phyloP scores from a whole-genome alignment of 2,888 invertebrate species.

The Polymixis lichenea region DNA sequence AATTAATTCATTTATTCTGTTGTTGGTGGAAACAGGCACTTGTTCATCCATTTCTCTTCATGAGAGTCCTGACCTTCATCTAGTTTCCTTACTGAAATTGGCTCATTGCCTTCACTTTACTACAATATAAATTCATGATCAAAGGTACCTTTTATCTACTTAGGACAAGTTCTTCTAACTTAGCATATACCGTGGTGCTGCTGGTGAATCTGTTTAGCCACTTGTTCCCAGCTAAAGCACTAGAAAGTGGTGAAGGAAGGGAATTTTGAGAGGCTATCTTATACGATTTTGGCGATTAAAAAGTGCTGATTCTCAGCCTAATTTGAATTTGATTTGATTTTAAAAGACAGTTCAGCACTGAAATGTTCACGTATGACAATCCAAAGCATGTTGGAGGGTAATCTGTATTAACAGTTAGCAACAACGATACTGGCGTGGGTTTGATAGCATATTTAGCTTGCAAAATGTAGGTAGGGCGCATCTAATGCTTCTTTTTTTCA shows the following conservation, averaged over 20 bases:
- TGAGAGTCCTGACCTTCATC: constrained; percentile 11
- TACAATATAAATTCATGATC: neutral
- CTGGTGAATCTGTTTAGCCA: neutral
- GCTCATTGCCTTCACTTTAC: constrained; percentile 1
- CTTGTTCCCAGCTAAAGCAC: neutral
- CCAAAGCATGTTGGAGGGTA: neutral
- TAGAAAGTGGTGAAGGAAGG: neutral
- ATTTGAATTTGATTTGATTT: neutral
- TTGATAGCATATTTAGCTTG: neutral
- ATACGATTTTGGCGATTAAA: neutral
- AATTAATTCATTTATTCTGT: constrained; percentile 37
- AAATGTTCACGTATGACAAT: neutral
- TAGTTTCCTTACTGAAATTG: constrained; percentile 18
- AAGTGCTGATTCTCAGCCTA: neutral
- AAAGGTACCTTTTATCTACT: neutral
- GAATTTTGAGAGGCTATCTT: neutral
- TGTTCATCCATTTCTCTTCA: constrained; percentile 3
- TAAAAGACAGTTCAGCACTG: neutral
- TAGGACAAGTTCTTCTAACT: neutral
- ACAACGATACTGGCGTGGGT: neutral
- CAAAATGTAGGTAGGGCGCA: neutral
- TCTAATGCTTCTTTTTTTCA: neutral
- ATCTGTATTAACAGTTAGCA: neutral
- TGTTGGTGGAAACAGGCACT: constrained; percentile 8
- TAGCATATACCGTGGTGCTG: neutral